Evolutionary conservation across 2,888 invertebrate genomes (phyloP), one percentile per base, ranked within the genome.

Genomic region (Synergus umbraculus): DNA sequence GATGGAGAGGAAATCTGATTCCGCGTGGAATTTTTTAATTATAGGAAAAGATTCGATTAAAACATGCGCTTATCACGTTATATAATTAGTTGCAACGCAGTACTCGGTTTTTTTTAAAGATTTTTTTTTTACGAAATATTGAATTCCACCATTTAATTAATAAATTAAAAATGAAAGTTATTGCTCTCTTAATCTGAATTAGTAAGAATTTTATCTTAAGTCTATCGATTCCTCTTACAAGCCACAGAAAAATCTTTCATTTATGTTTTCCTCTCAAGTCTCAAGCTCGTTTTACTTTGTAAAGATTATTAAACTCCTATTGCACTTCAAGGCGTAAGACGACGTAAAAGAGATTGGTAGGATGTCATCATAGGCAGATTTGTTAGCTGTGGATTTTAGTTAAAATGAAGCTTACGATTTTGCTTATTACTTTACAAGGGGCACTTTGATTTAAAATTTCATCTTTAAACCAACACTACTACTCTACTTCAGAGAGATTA

Each of bases 21-120:
- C 87, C 77, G 82, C 85, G 85, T 89, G 90, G 90, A 90, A 90
- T 90, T 90, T 90, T 90, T 90, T 90, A 90, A 90, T 90, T 90
- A 90, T 18, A 43, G 67, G 77, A 86, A 88, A 87, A 89, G 87
- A 87, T 83, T 81, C 86, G 83, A 89, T 88, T 37, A 37, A 54
- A 73, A 49, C 41, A 73, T 37, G 37, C n/a, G 69, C 37, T 37
- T 13, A 12, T 37, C 49, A 9, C 73, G 49, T n/a, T 73, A 37
- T 29, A 49, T 73, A 73, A 73, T 73, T 54, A 78, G n/a, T n/a
- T 46, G 7, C 63, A 60, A 67, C 7, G 13, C 29, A 65, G 8
- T 18, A 41, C 22, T 66, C 43, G 66, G 4, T 18, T 66, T 4
- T 18, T 66, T 58, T 9, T 10, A 3, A 8, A 54, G 1, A 54